A percentile compares a stretch with the other conserved stretches of the same genome.
phyloP scores from a whole-genome alignment of 1,140 invertebrate genomes.

The Xylocopa sonorina region DNA sequence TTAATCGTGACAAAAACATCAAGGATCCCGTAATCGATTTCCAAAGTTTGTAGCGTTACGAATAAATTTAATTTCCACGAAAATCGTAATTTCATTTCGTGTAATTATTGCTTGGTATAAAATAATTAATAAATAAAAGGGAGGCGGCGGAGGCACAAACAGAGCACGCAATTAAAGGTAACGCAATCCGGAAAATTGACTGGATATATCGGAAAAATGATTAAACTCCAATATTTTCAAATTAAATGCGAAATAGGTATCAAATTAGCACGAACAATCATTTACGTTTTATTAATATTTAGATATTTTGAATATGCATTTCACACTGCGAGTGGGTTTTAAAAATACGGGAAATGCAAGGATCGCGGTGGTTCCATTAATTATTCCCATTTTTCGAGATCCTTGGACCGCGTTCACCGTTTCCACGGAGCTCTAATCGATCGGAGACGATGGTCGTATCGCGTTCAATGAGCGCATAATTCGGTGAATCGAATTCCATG shows the following conservation, averaged over 20 bases:
- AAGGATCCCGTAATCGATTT: too few relatives aligned
- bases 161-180: not conserved
- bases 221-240: not conserved
- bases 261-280: too few relatives aligned
- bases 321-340: too few relatives aligned
- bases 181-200: not conserved
- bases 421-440: too few relatives aligned
- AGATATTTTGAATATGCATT: too few relatives aligned
- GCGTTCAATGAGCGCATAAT: not conserved
- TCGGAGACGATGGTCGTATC: not conserved
- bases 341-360: too few relatives aligned
- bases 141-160: not conserved
- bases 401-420: too few relatives aligned
- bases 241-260: slow-evolving; percentile 3
- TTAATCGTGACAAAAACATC: not conserved
- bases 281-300: too few relatives aligned
- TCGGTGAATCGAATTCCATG: too few relatives aligned
- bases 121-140: not conserved
- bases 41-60: not conserved
- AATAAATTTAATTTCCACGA: slow-evolving; percentile 2
- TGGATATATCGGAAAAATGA: not conserved
- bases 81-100: not conserved
- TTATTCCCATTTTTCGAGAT: too few relatives aligned
- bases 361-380: too few relatives aligned
- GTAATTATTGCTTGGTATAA: not conserved